These are phyloP conservation scores for Rhea pennata DNA, from an alignment of 2,113 vertebrate species.

Conservation along the genomic window DNA sequence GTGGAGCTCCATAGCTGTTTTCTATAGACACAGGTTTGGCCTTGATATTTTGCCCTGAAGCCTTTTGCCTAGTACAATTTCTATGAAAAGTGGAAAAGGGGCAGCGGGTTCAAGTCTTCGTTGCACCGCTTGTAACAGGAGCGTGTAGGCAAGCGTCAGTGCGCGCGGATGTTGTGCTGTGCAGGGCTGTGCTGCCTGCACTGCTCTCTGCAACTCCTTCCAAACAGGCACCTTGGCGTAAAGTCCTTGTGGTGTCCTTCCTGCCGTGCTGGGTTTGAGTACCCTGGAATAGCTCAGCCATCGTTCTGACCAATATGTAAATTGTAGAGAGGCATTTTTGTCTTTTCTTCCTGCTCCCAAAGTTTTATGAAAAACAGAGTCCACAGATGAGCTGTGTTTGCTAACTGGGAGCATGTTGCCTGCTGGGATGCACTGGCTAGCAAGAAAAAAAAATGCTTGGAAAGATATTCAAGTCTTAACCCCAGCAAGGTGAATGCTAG, in stretches of 20 bases:
- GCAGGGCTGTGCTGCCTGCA: neutral
- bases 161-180: accelerated
- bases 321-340: neutral
- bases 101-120: neutral
- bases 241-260: neutral
- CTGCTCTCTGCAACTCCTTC: neutral
- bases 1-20: neutral
- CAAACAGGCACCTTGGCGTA: neutral
- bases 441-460: neutral
- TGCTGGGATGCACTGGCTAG: neutral
- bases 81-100: neutral
- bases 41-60: neutral
- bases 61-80: accelerated
- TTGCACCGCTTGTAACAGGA: neutral
- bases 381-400: neutral
- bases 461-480: neutral
- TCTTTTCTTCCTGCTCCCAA: neutral
- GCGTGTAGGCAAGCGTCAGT: neutral
- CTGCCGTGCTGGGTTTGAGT: neutral
- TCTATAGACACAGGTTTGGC: neutral
- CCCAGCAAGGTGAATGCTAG: neutral
- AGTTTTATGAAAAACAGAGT: neutral
- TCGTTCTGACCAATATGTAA: neutral
- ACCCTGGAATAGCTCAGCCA: too few species aligned
- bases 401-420: neutral